Conservation (phyloP, 92 coral and sea anemone species). For the Porites rus region DNA sequence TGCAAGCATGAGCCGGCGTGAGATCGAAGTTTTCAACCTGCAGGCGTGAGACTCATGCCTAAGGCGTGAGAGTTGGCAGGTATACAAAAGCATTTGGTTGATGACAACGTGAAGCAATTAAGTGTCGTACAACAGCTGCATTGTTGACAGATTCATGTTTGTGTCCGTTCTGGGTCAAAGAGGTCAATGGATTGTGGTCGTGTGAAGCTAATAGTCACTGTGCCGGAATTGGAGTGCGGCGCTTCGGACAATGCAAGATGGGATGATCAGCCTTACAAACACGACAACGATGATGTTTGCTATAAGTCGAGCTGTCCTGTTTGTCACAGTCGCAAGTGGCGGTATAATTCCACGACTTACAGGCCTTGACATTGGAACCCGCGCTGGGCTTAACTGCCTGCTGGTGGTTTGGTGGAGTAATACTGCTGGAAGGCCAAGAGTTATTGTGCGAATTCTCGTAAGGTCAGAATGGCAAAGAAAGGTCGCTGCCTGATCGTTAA, state of each 20-base stretch:
- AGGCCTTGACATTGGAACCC: background rate
- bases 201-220: constrained; percentile 15
- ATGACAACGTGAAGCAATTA: background rate
- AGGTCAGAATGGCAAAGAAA: constrained; percentile 38
- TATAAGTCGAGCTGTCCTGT: background rate
- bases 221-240: constrained; percentile 8
- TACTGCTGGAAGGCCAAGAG: background rate
- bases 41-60: too few relatives aligned
- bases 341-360: background rate
- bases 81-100: constrained; percentile 9
- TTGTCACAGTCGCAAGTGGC: background rate
- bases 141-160: background rate
- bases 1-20: too few relatives aligned
- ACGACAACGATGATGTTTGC: constrained; percentile 5
- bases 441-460: background rate
- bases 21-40: too few relatives aligned
- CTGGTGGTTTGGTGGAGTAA: background rate
- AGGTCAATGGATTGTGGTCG: background rate
- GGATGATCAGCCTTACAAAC: constrained; percentile 13
- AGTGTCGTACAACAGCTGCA: background rate
- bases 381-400: background rate
- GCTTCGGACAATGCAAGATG: constrained; percentile 28
- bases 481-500: constrained; percentile 16
- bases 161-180: background rate
- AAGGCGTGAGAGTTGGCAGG: too few relatives aligned